Base-by-base conservation (phyloP, 2,113 vertebrate species). In the Ranitomeya imitator region DNA sequence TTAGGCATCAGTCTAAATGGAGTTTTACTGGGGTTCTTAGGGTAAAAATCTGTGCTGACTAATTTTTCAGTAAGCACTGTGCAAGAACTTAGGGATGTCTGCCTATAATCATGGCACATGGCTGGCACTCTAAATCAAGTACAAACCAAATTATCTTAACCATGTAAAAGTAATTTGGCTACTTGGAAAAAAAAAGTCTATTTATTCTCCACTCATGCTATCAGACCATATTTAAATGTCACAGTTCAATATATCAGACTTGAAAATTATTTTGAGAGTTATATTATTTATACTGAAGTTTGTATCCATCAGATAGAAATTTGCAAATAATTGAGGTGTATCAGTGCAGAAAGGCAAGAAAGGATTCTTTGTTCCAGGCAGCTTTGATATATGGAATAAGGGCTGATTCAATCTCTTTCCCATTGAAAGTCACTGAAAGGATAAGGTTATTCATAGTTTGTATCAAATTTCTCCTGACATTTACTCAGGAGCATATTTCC, bases 391-490 rank as follows among this genome's bases (percentile, higher is more conserved):
- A 90, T 85, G 85, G 60, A 90, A 90, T 8, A 90, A 89, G n/a
- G 12, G 90, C 31, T 87, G 18, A 90, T 92, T 89, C 65, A 80
- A 86, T 90, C 88, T 90, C 15, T 90, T 91, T 90, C 79, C 67
- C 2, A 57, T 89, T 92, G 92, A 91, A 85, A 92, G 90, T 90
- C 21, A 91, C n/a, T 86, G 80, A 19, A 91, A 90, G 61, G 73
- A 90, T 89, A 91, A 90, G 23, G 76, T 91, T 92, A 91, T 92
- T 91, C 90, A 86, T 89, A 79, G 85, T 88, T 88, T 60, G 86
- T 91, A 90, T 91, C 90, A 92, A 92, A 93, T 91, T 51, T 15
- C 55, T 93, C 45, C 90, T 93, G 69, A 86, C 59, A 79, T 89
- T 76, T 81, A 89, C 84, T 79, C 89, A 90, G 81, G 90, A 90